Evolutionary conservation across 2,888 invertebrate genomes (phyloP).

Genomic region (Autographa pulchrina): DNA sequence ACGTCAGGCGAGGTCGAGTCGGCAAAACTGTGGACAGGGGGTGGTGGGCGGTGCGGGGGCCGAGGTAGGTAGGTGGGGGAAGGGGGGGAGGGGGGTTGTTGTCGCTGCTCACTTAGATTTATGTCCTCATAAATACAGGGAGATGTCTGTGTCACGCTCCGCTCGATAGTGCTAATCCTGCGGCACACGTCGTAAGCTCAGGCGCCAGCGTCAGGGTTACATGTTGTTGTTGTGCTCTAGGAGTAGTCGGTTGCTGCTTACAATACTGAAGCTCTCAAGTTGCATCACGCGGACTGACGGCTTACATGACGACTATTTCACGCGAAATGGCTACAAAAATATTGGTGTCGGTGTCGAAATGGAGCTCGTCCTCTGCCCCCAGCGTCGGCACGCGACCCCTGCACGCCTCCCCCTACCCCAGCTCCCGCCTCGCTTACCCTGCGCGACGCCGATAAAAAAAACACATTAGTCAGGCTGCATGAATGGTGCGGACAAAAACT

Average conservation of each 20-base stretch:
- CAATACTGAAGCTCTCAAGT: neutral
- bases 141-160: slow-evolving; percentile 39
- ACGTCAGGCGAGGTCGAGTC: neutral
- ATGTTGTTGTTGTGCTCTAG: slow-evolving; percentile 8
- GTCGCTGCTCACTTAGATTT: slow-evolving; percentile 42
- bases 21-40: neutral
- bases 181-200: slow-evolving; percentile 25
- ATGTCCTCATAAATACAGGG: slow-evolving; percentile 52
- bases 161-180: slow-evolving; percentile 29
- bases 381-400: neutral
- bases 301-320: neutral
- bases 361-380: neutral
- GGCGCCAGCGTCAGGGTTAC: neutral
- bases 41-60: neutral
- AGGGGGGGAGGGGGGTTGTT: neutral
- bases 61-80: neutral
- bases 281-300: neutral
- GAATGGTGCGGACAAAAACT: slow-evolving; percentile 50
- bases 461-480: slow-evolving; percentile 56
- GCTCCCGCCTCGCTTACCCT: neutral
- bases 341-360: slow-evolving; percentile 26
- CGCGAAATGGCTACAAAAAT: slow-evolving; percentile 24
- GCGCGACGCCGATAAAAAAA: slow-evolving; percentile 36
- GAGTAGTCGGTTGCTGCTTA: neutral
- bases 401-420: neutral